Percentiles rank a stretch among this genome's conserved stretches.
Evolutionary conservation across 1,140 invertebrate genomes (phyloP).

Genomic region (Hydropsyche tenuis): DNA sequence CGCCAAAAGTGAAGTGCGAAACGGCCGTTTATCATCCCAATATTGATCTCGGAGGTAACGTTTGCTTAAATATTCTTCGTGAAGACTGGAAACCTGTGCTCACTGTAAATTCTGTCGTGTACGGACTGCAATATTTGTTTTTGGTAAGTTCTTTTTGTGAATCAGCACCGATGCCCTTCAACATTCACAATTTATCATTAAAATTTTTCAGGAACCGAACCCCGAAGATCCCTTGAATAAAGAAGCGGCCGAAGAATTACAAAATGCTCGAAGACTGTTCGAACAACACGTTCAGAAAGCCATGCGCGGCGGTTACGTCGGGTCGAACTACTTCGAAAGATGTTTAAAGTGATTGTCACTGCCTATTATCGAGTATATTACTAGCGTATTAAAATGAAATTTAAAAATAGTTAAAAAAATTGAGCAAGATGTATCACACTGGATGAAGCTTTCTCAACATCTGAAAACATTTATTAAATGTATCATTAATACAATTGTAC

Average conservation of each 20-base stretch:
- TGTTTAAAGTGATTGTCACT: slow-evolving; percentile 87
- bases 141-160: no score
- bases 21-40: slow-evolving; percentile 95
- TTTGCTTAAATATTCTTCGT: slow-evolving; percentile 92
- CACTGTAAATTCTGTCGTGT: slow-evolving; percentile 97
- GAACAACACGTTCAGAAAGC: slow-evolving; percentile 96
- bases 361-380: slow-evolving; percentile 10
- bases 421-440: neutral
- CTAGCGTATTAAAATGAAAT: slow-evolving; percentile 18
- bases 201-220: slow-evolving; percentile 85
- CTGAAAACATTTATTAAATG: no score
- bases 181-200: neutral
- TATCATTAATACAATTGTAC: no score
- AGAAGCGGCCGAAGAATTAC: slow-evolving; percentile 97
- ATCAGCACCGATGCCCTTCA: neutral
- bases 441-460: no score
- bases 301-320: slow-evolving; percentile 94
- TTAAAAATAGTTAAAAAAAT: slow-evolving; percentile 8
- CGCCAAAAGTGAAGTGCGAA: slow-evolving; percentile 94
- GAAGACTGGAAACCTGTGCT: slow-evolving; percentile 99
- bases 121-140: slow-evolving; percentile 97
- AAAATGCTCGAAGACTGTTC: slow-evolving; percentile 91
- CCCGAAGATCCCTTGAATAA: slow-evolving; percentile 98
- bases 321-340: slow-evolving; percentile 91
- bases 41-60: slow-evolving; percentile 94